Base-by-base conservation (phyloP, 2,888 invertebrate genomes). In the Drosophila diplacantha region DNA sequence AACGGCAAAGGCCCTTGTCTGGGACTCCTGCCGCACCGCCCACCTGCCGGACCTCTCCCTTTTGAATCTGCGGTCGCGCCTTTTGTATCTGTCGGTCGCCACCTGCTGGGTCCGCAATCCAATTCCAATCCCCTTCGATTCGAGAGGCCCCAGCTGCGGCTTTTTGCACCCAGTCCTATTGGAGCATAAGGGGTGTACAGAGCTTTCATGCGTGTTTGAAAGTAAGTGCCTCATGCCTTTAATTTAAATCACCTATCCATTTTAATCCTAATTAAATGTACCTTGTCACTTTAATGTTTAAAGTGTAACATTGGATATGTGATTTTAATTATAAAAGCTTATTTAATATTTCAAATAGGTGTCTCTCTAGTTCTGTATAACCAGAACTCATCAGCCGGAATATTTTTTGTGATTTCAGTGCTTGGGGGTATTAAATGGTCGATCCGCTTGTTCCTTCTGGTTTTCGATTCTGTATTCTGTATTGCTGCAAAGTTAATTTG, bases 401-500 rank as follows among this genome's bases (percentile, higher is more conserved):
- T 18, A 37, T 6, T 12, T 38, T 3, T 12, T 12, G 6, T 12
- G 18, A 37, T 18, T 37, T 37, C 5, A 11, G 5, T 18, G 14
- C 7, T 14, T 3, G 22, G 14, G 14, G 29, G 44, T 31, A 46
- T 31, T 14, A 9, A 14, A 9, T 20, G 14, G 31, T 46, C 44
- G 14, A 44, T 18, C 8, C 29, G 18, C 12, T 29, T 12, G 7
- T 8, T 18, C 29, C 8, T 14, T 14, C 5, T 18, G 29, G 18
- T 14, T 51, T 37, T 24, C 63, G 73, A 68, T 73, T 71, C 83
- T 66, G 78, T 71, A 73, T 71, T 68, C 78, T 68, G 78, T 71
- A 73, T 73, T 81, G 76, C 57, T 74, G 73, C 74, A 79, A 78
- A 83, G 78, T 83, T 79, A 79, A 79, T 83, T 79, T 79, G 64